Percentiles rank a stretch among this genome's conserved stretches.
phyloP scores from a whole-genome alignment of 2,113 vertebrate species.

The Sardina pilchardus region DNA sequence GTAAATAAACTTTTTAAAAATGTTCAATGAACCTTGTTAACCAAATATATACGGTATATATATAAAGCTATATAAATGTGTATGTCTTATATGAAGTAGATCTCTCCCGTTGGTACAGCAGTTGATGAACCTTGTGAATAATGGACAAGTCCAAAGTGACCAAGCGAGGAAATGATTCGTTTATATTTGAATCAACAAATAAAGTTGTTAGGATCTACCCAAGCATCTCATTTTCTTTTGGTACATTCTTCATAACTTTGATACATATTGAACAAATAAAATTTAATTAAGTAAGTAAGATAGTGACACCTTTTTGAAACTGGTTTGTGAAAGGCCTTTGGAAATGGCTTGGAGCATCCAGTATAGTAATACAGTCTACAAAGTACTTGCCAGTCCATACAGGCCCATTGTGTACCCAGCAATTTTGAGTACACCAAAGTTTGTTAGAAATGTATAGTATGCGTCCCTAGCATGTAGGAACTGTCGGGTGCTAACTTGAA shows the following conservation, averaged over 20 bases:
- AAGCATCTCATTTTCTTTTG: not conserved
- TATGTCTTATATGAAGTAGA: slow-evolving; percentile 72
- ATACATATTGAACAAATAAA: not conserved
- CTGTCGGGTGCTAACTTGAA: too few relatives aligned
- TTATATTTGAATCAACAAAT: slow-evolving; percentile 7
- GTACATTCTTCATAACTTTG: not conserved
- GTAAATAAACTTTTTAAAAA: slow-evolving; percentile 63
- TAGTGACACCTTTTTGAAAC: not conserved
- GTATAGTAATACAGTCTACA: too few relatives aligned
- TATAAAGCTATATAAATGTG: slow-evolving; percentile 53
- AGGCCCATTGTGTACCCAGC: too few relatives aligned
- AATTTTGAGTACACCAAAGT: too few relatives aligned
- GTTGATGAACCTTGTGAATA: slow-evolving; percentile 62
- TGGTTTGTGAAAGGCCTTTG: too few relatives aligned
- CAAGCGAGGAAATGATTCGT: slow-evolving; percentile 30
- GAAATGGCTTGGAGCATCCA: too few relatives aligned
- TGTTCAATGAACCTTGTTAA: slow-evolving; percentile 64
- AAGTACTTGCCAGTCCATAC: too few relatives aligned
- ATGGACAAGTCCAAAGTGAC: slow-evolving; percentile 54
- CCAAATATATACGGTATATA: slow-evolving; percentile 48
- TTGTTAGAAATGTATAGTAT: too few relatives aligned
- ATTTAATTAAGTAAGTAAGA: not conserved
- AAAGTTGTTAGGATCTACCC: slow-evolving; percentile 11
- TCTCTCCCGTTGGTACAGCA: slow-evolving; percentile 60
- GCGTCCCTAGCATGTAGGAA: too few relatives aligned